Conservation (phyloP, 2,113 vertebrate genomes). For the Verasper variegatus region DNA sequence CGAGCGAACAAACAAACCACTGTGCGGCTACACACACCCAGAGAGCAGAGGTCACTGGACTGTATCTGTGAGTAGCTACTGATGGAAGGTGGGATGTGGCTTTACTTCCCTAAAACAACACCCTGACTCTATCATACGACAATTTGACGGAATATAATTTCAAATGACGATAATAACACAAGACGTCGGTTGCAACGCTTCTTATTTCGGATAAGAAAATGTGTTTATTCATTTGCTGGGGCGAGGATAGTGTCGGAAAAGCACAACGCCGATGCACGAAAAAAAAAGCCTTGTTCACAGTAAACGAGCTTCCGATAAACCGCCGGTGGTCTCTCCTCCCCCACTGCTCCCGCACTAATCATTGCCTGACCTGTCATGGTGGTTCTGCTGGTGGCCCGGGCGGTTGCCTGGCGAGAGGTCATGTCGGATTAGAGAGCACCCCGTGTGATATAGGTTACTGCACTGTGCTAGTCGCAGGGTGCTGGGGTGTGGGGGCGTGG, state of each 20-base stretch:
- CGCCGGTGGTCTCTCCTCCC: constrained; percentile 40
- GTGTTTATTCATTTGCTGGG: background rate
- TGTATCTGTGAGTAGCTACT: background rate
- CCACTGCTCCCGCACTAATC: constrained; percentile 61
- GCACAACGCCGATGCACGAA: constrained; percentile 4
- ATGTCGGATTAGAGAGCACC: constrained; percentile 76
- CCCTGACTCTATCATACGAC: background rate
- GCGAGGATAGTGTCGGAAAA: constrained; percentile 20
- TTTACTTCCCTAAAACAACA: background rate
- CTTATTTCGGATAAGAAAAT: background rate
- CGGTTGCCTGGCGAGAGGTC: constrained; percentile 70
- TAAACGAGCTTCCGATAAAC: constrained; percentile 60
- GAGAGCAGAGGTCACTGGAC: background rate
- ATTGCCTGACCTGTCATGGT: constrained; percentile 58
- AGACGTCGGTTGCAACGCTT: background rate
- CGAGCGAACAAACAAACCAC: constrained; percentile 1
- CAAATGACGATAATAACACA: background rate
- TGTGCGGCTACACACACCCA: background rate
- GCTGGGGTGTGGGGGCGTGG: constrained; percentile 44
- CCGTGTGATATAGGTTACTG: constrained; percentile 79
- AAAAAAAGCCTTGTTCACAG: constrained; percentile 44
- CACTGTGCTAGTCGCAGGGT: constrained; percentile 54
- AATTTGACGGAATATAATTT: background rate
- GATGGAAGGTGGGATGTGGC: background rate
- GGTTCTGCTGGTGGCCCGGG: constrained; percentile 41